Base-by-base conservation (phyloP, 2,113 vertebrate species). In the Willisornis vidua region DNA sequence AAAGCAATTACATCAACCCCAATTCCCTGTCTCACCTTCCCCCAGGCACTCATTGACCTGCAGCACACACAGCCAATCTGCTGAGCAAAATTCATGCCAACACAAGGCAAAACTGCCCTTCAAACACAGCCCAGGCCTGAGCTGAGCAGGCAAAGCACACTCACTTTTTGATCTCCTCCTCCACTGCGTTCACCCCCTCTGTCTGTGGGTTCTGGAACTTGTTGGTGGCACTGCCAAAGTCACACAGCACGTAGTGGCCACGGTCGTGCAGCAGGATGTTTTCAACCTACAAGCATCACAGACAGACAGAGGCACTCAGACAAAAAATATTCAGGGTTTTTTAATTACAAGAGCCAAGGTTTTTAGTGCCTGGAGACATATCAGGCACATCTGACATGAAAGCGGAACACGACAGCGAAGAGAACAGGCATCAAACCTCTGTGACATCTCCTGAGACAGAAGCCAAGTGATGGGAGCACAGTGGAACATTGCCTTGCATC, bases 81-180 rank as follows among this genome's bases (percentile, higher is more conserved):
- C 73, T 88, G 65, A 25, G 62, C 14, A 52, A 73, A 72, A 52
- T 5, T 41, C 9, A 33, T 20, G 24, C 54, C 25, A 48, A 28
- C 15, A 51, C 10, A 31, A 29, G 33, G 4, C 25, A 54, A 41
- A 66, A 20, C 7, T 1, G 43, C 43, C 55, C 46, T 68, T 35
- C 58, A 41, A 76, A 85, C 0, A 28, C 19, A 26, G 58, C 19
- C 31, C 8, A 2, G 3, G 43, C 12, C 61, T 0, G 0, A 72
- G 58, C 1, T 55, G 68, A 33, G 46, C 39, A 49, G 39, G 57
- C 41, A 76, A 45, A 76, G n/a, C 51, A 23, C 61, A 74, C 99
- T 97, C 79, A 99, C 99, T 99, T 99, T 96, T 99, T 99, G 87
- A 99, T 99, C 97, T 99, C 99, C 91, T 99, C 99, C 96, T 99